Evolutionary conservation across 2,113 vertebrate species (phyloP).

Genomic region (Aegypius monachus): DNA sequence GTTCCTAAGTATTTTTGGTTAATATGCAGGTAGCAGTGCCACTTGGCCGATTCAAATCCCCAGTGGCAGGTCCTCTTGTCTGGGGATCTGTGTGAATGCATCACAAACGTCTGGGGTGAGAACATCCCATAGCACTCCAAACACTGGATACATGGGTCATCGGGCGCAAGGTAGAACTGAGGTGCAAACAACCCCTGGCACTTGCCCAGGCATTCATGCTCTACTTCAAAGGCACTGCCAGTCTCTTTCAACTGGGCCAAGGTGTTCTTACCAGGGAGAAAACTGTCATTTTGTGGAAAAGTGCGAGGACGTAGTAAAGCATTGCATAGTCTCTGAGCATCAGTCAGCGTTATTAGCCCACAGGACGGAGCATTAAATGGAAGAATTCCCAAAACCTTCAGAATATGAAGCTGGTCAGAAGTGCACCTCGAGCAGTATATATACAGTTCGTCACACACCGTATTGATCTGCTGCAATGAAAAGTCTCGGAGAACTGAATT

Average conservation of each 20-base stretch:
- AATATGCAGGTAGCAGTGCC: constrained; percentile 96
- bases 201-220: constrained; percentile 96
- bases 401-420: constrained; percentile 93
- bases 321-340: constrained; percentile 95
- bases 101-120: constrained; percentile 95
- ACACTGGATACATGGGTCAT: constrained; percentile 93
- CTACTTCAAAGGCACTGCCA: constrained; percentile 92
- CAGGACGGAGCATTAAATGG: constrained; percentile 96
- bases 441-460: constrained; percentile 93
- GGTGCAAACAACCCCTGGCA: constrained; percentile 95
- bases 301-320: constrained; percentile 89
- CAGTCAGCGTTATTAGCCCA: constrained; percentile 94
- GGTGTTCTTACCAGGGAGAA: constrained; percentile 81
- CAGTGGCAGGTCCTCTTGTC: constrained; percentile 99
- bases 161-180: constrained; percentile 90
- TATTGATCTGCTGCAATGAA: constrained; percentile 96
- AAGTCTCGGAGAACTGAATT: constrained; percentile 97
- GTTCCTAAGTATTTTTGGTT: constrained; percentile 90
- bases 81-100: constrained; percentile 95
- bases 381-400: constrained; percentile 96
- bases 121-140: constrained; percentile 95
- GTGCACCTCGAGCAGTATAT: constrained; percentile 97
- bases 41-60: constrained; percentile 97
- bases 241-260: constrained; percentile 86
- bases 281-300: constrained; percentile 77